Base-by-base conservation (phyloP, 2,113 vertebrate genomes). In the Cyanoramphus novaezelandiae region DNA sequence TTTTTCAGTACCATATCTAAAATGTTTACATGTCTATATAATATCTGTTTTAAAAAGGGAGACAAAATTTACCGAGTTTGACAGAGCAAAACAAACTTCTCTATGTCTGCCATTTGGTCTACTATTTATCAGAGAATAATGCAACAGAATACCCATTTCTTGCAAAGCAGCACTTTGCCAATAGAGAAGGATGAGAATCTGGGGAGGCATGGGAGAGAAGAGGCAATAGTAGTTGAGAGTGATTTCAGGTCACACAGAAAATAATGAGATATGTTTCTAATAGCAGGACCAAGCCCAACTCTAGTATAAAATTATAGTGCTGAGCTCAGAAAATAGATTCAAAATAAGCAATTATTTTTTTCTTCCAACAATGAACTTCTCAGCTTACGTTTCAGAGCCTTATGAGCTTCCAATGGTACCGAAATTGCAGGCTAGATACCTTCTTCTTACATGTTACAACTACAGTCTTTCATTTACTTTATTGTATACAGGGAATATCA, bases 401-500 rank as follows among this genome's bases (percentile, higher is more conserved):
- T 70, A 39, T 35, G 20, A 82, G 15, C 10, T 91, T 81, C 13
- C 62, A 37, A 37, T 59, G 15, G 12, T 52, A 78, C 10, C 17
- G 3, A 91, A 91, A 68, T 75, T 55, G 21, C 46, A 57, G 43
- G 31, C 25, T 88, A 23, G 47, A 52, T 65, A 43, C 43, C 31
- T 43, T 52, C 11, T 77, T 80, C 23, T 76, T 52, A 20, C 16
- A 15, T 20, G 28, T 53, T 78, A 8, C 75, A 85, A 92, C 11
- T 20, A 3, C 1, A 57, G 6, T 27, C 39, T 74, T 75, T 85
- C 43, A 27, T 59, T 94, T 94, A 44, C 49, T 71, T 92, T 70
- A 6, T 65, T 91, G n/a, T 50, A 92, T 50, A 60, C 93, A 98
- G 98, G 98, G 98, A 11, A 97, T 98, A 35, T 98, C 98, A 0